A percentile compares a stretch with the other conserved stretches of the same genome.
These are phyloP conservation scores for Zosterops hypoxanthus DNA, from an alignment of 2,113 vertebrate species.

Conservation along the genomic window DNA sequence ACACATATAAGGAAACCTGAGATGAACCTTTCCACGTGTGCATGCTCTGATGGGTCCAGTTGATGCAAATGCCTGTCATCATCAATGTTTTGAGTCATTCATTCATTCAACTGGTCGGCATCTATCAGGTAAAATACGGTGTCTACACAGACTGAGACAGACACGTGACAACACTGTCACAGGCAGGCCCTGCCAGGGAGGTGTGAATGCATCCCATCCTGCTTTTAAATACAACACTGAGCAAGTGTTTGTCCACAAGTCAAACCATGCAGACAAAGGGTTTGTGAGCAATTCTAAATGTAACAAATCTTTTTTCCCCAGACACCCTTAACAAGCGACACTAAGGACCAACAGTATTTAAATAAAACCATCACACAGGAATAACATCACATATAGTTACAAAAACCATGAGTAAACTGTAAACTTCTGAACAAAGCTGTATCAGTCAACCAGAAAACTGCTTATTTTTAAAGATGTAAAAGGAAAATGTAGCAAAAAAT, in stretches of 20 bases:
- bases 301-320: background rate
- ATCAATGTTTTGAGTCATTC: background rate
- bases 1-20: background rate
- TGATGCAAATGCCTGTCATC: background rate
- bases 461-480: background rate
- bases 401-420: background rate
- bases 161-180: background rate
- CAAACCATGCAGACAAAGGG: background rate
- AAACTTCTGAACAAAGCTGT: background rate
- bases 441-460: background rate
- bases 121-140: background rate
- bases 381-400: background rate
- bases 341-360: background rate
- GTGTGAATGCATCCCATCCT: background rate
- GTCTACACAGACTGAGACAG: background rate
- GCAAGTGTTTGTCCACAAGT: background rate
- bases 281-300: background rate
- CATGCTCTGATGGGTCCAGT: background rate
- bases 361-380: background rate
- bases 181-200: fast-evolving
- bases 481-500: background rate
- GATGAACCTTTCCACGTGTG: background rate
- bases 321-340: background rate
- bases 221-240: background rate
- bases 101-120: background rate